phyloP scores from a whole-genome alignment of 2,888 invertebrate species.

The Linyphia triangularis region DNA sequence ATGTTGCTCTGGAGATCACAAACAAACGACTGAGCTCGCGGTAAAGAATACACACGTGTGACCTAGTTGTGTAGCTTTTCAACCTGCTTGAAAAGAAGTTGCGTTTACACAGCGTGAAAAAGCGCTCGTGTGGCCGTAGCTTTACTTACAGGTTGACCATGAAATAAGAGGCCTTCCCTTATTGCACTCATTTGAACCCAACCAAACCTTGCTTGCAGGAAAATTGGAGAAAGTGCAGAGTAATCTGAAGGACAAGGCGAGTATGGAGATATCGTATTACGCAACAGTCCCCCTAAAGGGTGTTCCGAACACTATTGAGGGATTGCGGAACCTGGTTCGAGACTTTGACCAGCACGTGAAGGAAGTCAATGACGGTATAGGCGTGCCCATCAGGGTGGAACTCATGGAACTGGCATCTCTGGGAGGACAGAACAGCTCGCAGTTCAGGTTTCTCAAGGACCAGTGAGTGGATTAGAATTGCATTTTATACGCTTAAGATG shows the following conservation, averaged over 20 bases:
- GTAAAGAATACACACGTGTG: too few relatives aligned
- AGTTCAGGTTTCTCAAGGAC: conserved; percentile 66
- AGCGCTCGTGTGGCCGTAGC: too few relatives aligned
- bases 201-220: conserved; percentile 44
- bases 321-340: conserved; percentile 56
- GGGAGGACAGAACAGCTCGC: conserved; percentile 47
- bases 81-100: too few relatives aligned
- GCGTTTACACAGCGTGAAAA: too few relatives aligned
- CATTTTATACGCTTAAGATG: too few relatives aligned
- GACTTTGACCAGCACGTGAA: conserved; percentile 70
- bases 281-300: conserved; percentile 73
- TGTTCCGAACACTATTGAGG: conserved; percentile 72
- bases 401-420: conserved; percentile 61
- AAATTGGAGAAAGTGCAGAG: conserved; percentile 63
- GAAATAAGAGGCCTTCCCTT: too few relatives aligned
- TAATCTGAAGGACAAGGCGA: conserved; percentile 53
- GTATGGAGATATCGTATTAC: conserved; percentile 73
- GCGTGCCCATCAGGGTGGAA: conserved; percentile 72
- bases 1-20: too few relatives aligned
- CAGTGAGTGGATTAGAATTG: conserved; percentile 56
- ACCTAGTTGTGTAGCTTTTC: too few relatives aligned
- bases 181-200: too few relatives aligned
- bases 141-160: too few relatives aligned
- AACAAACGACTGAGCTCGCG: too few relatives aligned
- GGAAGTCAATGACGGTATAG: conserved; percentile 63